These are phyloP conservation scores for Laothoe populi DNA, from an alignment of 2,888 invertebrate species.

Conservation along the genomic window DNA sequence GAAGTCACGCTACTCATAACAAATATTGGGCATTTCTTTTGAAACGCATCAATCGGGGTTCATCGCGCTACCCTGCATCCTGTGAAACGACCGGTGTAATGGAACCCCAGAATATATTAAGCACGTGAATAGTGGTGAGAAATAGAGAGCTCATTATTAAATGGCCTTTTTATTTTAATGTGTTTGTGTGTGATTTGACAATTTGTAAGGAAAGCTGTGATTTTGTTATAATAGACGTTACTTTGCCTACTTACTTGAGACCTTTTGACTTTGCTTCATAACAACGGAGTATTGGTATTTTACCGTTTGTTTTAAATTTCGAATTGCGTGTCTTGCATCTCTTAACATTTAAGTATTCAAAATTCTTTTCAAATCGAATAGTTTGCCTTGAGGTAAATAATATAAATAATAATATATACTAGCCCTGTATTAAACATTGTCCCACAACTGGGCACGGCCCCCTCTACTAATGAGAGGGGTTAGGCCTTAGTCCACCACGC, in stretches of 20 bases:
- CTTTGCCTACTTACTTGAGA: not conserved
- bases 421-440: too few relatives aligned
- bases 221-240: not conserved
- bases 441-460: too few relatives aligned
- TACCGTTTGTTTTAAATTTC: too few relatives aligned
- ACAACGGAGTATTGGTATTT: too few relatives aligned
- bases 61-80: slow-evolving; percentile 47
- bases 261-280: too few relatives aligned
- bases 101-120: slow-evolving; percentile 37
- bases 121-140: slow-evolving; percentile 12
- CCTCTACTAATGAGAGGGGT: too few relatives aligned
- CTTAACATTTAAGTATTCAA: too few relatives aligned
- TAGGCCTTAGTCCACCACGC: too few relatives aligned
- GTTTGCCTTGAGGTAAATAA: too few relatives aligned
- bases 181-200: not conserved
- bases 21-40: slow-evolving; percentile 1
- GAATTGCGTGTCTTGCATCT: too few relatives aligned
- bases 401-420: too few relatives aligned
- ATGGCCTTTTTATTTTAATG: slow-evolving; percentile 10
- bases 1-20: not conserved
- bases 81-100: slow-evolving; percentile 41
- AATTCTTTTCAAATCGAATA: too few relatives aligned
- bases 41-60: not conserved
- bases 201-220: not conserved
- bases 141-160: slow-evolving; percentile 36